Percentiles rank a stretch among this genome's conserved stretches.
Evolutionary conservation across 2,888 invertebrate species (phyloP).

Genomic region (Plagodis pulveraria): DNA sequence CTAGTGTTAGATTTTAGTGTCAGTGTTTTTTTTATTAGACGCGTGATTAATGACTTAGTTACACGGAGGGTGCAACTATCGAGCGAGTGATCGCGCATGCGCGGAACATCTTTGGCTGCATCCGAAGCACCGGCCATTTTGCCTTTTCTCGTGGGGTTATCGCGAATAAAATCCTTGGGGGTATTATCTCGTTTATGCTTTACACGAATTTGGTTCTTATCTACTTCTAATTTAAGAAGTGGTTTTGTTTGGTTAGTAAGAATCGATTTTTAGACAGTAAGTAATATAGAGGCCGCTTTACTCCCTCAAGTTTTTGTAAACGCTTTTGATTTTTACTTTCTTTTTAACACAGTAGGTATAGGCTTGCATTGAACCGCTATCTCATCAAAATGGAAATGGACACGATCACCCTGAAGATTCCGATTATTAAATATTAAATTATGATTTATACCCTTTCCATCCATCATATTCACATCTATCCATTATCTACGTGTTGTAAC

Average conservation of each 20-base stretch:
- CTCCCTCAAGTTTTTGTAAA: not conserved
- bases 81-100: slow-evolving; percentile 79
- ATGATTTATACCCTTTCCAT: no score
- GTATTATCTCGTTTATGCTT: slow-evolving; percentile 24
- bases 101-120: slow-evolving; percentile 74
- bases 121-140: slow-evolving; percentile 51
- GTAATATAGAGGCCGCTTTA: slow-evolving; percentile 2
- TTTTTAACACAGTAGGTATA: no score
- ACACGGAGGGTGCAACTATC: slow-evolving; percentile 76
- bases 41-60: slow-evolving; percentile 59
- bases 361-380: no score
- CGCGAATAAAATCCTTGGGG: slow-evolving; percentile 48
- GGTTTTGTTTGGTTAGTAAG: slow-evolving; percentile 14
- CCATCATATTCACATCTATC: no score
- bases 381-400: no score
- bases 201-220: slow-evolving; percentile 28
- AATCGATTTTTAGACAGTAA: slow-evolving; percentile 14
- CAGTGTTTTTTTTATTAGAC: slow-evolving; percentile 18
- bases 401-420: no score
- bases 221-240: slow-evolving; percentile 8
- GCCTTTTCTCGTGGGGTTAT: slow-evolving; percentile 72
- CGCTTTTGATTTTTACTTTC: not conserved
- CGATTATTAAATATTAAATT: no score
- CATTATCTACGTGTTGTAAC: no score
- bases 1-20: slow-evolving; percentile 19